Base-by-base conservation (phyloP, 2,113 vertebrate genomes). In the Stercorarius parasiticus region DNA sequence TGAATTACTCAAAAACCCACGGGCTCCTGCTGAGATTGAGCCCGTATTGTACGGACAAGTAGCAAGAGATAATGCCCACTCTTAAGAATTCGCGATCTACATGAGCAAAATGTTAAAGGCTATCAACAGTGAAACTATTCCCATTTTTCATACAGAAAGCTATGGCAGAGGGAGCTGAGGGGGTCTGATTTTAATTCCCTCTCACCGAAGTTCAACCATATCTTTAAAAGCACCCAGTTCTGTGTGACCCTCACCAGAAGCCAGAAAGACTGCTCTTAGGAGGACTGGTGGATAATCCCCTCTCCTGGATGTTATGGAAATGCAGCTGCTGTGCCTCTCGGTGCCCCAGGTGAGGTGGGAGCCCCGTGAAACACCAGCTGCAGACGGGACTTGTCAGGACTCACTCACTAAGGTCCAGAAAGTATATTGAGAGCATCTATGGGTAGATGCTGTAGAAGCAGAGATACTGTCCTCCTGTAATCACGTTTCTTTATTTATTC, bases 21-120 rank as follows among this genome's bases (percentile, higher is more conserved):
- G 55, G 45, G 25, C 15, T 88, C 34, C 88, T 90, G 49, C 84
- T 58, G 71, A 82, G 67, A 96, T 96, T 80, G 77, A 86, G 64
- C 40, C 53, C 15, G 88, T 94, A 72, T 29, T 93, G 78, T 70
- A 80, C 11, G 72, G 73, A 49, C n/a, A 89, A 90, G 58, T 40
- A 74, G n/a, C 61, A 91, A 79, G 78, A 96, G 78, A 91, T 80
- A 91, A 95, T 67, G 55, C n/a, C 25, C 47, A 50, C 90, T 93
- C 49, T 73, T 58, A 78, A 80, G 64, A 97, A 96, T 95, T 93
- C 96, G 93, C 9, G n/a, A 56, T 84, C 84, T 81, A 53, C 77
- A 71, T 84, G 81, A 89, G 56, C 59, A 87, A 93, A 91, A 93
- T 36, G 23, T 78, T 93, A 89, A 94, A 94, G 71, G 42, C 65